phyloP scores from a whole-genome alignment of 2,888 invertebrate species.

The Cataglyphis albicans region DNA sequence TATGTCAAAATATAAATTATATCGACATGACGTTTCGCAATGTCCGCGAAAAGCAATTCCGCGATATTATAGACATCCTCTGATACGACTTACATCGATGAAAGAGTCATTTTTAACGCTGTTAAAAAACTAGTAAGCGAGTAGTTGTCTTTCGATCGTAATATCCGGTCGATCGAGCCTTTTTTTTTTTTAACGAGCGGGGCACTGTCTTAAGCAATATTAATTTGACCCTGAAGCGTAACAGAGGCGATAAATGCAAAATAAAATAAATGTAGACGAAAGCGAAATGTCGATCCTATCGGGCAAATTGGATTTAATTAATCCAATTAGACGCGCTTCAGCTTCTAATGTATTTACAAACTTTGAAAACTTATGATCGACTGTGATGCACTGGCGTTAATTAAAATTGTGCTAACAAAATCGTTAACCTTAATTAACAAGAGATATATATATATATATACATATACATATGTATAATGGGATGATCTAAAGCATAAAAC shows the following conservation, averaged over 20 bases:
- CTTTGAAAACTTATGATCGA: constrained; percentile 49
- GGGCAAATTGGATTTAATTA: constrained; percentile 40
- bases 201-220: constrained; percentile 18
- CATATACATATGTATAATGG: background rate
- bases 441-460: background rate
- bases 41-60: constrained; percentile 6
- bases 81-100: constrained; percentile 7
- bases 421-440: constrained; percentile 48
- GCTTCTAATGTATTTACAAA: constrained; percentile 48
- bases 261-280: constrained; percentile 44
- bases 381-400: constrained; percentile 38
- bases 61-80: background rate
- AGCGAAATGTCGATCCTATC: constrained; percentile 38
- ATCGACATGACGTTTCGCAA: background rate
- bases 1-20: constrained; percentile 35
- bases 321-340: constrained; percentile 38
- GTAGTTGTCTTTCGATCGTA: background rate
- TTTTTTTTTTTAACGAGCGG: constrained; percentile 11
- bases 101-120: background rate
- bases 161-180: background rate
- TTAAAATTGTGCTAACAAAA: constrained; percentile 49
- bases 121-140: background rate
- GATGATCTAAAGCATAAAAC: background rate
- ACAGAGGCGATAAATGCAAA: background rate
- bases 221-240: constrained; percentile 27